phyloP scores from a whole-genome alignment of 1,140 invertebrate species.

The Maconellicoccus hirsutus region DNA sequence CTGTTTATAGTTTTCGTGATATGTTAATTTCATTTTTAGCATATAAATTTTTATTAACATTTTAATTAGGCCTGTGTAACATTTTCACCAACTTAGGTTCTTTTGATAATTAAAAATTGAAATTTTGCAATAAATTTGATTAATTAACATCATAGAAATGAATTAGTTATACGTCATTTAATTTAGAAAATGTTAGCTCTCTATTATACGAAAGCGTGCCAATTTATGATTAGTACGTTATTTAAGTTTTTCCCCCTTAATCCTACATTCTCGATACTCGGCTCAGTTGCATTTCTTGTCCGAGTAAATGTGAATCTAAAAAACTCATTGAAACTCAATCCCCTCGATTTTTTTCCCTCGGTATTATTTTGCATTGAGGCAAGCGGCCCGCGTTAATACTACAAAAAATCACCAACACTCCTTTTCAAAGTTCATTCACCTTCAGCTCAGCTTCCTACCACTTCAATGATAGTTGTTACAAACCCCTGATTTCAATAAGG shows the following conservation, averaged over 20 bases:
- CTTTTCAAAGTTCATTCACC: conserved; percentile 3
- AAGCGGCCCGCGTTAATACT: conserved; percentile 2
- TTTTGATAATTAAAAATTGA: too few species aligned
- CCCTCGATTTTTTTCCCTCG: conserved; percentile 6
- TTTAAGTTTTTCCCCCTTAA: neutral
- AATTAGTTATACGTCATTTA: too few species aligned
- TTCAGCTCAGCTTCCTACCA: conserved; percentile 2
- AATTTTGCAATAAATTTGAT: too few species aligned
- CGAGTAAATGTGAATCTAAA: neutral
- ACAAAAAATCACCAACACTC: conserved; percentile 8
- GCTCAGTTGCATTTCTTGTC: neutral
- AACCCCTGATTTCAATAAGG: conserved; percentile 7
- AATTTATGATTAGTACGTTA: neutral
- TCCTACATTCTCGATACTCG: neutral
- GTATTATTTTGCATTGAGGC: conserved; percentile 4
- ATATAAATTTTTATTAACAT: too few species aligned
- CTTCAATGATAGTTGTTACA: neutral
- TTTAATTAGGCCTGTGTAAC: too few species aligned
- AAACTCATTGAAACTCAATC: conserved; percentile 9
- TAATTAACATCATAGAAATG: too few species aligned
- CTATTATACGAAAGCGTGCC: too few species aligned
- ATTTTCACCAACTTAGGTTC: too few species aligned
- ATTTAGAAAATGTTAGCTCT: too few species aligned
- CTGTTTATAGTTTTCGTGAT: neutral
- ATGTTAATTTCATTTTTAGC: neutral